Percentiles rank a stretch among this genome's conserved stretches.
Evolutionary conservation across 2,113 vertebrate species (phyloP).

Genomic region (Anolis sagrei): DNA sequence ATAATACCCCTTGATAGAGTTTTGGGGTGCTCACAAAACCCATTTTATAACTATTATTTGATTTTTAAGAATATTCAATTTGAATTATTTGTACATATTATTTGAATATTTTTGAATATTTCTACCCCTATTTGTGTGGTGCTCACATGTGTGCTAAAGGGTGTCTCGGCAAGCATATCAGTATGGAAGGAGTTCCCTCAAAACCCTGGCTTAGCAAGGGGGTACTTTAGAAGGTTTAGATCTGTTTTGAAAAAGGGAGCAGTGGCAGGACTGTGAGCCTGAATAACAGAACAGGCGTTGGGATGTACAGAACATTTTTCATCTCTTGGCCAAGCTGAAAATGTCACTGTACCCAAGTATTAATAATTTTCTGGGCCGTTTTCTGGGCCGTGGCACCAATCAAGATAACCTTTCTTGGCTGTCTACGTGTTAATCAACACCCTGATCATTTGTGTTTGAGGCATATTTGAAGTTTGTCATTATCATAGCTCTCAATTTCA

Average conservation of each 20-base stretch:
- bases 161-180: not conserved
- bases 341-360: conserved; percentile 61
- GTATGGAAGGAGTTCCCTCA: not conserved
- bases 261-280: conserved; percentile 23
- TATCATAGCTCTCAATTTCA: conserved; percentile 12
- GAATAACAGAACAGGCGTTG: conserved; percentile 51
- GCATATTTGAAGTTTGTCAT: conserved; percentile 12
- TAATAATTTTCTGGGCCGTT: conserved; percentile 60
- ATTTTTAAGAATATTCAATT: no score
- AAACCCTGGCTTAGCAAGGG: not conserved
- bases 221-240: not conserved
- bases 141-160: not conserved
- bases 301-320: conserved; percentile 54
- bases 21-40: no score
- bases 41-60: no score
- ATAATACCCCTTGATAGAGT: no score
- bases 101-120: no score
- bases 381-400: conserved; percentile 46
- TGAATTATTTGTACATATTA: no score
- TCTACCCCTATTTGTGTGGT: not conserved
- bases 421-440: conserved; percentile 62
- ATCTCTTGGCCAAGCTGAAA: conserved; percentile 58
- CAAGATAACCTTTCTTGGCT: conserved; percentile 54
- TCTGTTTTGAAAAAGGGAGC: not conserved
- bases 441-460: conserved; percentile 44